Conservation (phyloP, 2,113 vertebrate genomes). For the Galemys pyrenaicus region DNA sequence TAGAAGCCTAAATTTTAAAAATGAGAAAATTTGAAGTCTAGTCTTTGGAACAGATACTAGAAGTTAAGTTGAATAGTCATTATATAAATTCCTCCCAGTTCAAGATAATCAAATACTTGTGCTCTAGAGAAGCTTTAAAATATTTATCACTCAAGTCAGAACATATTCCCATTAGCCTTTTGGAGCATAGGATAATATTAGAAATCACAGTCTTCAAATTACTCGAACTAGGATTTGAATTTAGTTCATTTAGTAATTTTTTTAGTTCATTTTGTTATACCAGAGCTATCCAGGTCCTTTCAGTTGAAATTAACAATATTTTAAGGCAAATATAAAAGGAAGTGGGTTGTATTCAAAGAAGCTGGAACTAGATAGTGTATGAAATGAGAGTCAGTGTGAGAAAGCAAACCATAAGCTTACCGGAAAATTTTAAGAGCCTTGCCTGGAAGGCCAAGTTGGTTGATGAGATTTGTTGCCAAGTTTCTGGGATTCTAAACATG, state of each 20-base stretch:
- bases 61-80: not conserved
- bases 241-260: not conserved
- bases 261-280: not conserved
- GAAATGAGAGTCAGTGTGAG: not conserved
- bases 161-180: not conserved
- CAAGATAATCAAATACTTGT: not conserved
- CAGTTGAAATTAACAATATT: not conserved
- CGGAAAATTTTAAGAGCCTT: not conserved
- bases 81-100: not conserved
- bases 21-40: not conserved
- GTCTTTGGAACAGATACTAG: not conserved
- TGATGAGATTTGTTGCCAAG: slow-evolving; percentile 4
- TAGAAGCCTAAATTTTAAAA: not conserved
- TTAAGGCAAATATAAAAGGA: not conserved
- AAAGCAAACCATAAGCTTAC: not conserved
- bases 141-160: not conserved
- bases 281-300: not conserved
- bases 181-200: not conserved
- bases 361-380: not conserved
- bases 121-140: not conserved
- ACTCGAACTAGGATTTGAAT: not conserved
- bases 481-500: not conserved
- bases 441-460: not conserved
- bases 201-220: not conserved
- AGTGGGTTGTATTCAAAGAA: not conserved